Evolutionary conservation across 2,113 vertebrate species (phyloP).

Genomic region (Machaerirhynchus nigripectus): DNA sequence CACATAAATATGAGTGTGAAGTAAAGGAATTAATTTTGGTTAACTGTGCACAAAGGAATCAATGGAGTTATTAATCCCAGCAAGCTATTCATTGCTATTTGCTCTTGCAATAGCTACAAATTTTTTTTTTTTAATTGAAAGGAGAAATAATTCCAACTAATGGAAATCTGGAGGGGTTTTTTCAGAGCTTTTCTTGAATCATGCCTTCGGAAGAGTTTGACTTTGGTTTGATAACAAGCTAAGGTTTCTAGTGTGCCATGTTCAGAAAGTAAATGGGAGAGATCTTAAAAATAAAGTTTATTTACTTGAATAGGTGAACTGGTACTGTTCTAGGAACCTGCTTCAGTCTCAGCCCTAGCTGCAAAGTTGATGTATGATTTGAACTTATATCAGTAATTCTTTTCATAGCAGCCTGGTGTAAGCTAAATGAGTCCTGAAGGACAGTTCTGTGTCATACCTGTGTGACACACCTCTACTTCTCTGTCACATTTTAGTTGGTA

Average conservation of each 20-base stretch:
- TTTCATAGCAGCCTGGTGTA: neutral
- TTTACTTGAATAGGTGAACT: neutral
- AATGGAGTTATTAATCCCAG: slow-evolving; percentile 2
- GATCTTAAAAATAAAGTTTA: neutral
- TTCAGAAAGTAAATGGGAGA: neutral
- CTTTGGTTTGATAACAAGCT: neutral
- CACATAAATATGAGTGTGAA: slow-evolving; percentile 38
- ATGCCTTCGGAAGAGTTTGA: neutral
- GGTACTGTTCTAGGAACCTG: neutral
- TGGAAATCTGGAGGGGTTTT: neutral
- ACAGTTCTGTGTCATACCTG: neutral
- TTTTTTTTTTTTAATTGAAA: neutral
- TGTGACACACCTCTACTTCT: neutral
- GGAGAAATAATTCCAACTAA: neutral
- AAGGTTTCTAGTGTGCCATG: neutral
- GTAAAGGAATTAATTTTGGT: neutral
- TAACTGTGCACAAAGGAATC: neutral
- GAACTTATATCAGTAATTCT: neutral
- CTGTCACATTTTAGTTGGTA: neutral
- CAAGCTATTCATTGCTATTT: neutral
- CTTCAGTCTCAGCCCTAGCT: neutral
- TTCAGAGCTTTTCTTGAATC: neutral
- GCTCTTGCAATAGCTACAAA: neutral
- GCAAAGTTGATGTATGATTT: neutral
- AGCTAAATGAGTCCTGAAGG: neutral